Evolutionary conservation across 2,888 invertebrate genomes (phyloP).

Genomic region (Azorinus chamasolen): DNA sequence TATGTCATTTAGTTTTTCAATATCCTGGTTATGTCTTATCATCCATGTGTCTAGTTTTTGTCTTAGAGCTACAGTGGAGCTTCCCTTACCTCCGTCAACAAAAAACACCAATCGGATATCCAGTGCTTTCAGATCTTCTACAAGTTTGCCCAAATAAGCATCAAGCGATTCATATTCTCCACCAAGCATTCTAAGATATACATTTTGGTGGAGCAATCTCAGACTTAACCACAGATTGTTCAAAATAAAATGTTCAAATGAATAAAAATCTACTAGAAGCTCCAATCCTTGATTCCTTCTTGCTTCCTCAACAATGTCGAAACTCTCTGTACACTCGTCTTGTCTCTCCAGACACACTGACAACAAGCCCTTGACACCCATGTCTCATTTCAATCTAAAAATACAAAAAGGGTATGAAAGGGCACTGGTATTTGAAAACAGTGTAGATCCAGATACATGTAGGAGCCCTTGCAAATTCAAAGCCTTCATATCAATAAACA

Average conservation of each 20-base stretch:
- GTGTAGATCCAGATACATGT: too few species aligned
- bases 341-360: constrained; percentile 69
- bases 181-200: constrained; percentile 78
- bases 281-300: constrained; percentile 75
- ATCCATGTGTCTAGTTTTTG: constrained; percentile 83
- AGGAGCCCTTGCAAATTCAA: too few species aligned
- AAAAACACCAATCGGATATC: constrained; percentile 82
- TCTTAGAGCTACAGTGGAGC: constrained; percentile 67
- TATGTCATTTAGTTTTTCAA: constrained; percentile 72
- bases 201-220: constrained; percentile 66
- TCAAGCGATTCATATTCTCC: constrained; percentile 81
- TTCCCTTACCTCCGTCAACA: constrained; percentile 82
- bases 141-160: constrained; percentile 74
- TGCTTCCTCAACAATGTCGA: constrained; percentile 81
- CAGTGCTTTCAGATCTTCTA: constrained; percentile 75
- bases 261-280: constrained; percentile 83
- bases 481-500: too few species aligned
- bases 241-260: constrained; percentile 78
- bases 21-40: constrained; percentile 73
- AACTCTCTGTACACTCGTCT: constrained; percentile 72
- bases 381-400: constrained; percentile 43
- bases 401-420: too few species aligned
- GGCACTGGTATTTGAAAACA: too few species aligned
- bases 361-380: constrained; percentile 81
- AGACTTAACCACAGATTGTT: constrained; percentile 76